Base-by-base conservation (phyloP, 2,113 vertebrate genomes). In the Sander vitreus region DNA sequence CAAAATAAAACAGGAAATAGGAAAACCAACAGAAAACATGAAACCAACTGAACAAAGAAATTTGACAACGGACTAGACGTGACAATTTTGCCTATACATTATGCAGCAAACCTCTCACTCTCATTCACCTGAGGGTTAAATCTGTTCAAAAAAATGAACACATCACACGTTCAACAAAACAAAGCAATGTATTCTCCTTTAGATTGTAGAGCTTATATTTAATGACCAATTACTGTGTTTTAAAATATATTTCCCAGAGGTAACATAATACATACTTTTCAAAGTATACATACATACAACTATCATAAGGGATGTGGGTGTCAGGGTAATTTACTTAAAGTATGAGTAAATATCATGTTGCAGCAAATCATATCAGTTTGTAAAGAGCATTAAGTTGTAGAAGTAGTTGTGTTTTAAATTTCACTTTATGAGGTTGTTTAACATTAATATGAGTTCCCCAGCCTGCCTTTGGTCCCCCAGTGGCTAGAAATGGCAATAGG, bases 61-160 rank as follows among this genome's bases (percentile, higher is more conserved):
- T n/a, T n/a, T n/a, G n/a, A n/a, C n/a, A n/a, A n/a, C n/a, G n/a
- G n/a, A n/a, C n/a, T n/a, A n/a, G n/a, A n/a, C n/a, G n/a, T n/a
- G n/a, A n/a, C 63, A 63, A 82, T 25, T 53, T 15, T 65, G 10
- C 27, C 47, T 39, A 72, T 16, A 72, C 59, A 58, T 54, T 66
- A 27, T 65, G 50, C n/a, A 18, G 23, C 21, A 45, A 75, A 65
- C 27, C 8, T 76, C 71, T 71, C 23, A 12, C n/a, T 73, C 68
- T 71, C 68, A 55, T n/a, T 63, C 18, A 81, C 45, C 50, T 59
- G 78, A 48, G 51, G 72, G 47, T 14, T 51, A 58, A 43, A 76
- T 47, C 30, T 30, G 30, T 39, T 18, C 0, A 45, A 62, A n/a
- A n/a, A n/a, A n/a, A n/a, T n/a, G n/a, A 69, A 73, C 30, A 66